phyloP scores from a whole-genome alignment of 2,888 invertebrate genomes.

The Didymodactylos carnosus region DNA sequence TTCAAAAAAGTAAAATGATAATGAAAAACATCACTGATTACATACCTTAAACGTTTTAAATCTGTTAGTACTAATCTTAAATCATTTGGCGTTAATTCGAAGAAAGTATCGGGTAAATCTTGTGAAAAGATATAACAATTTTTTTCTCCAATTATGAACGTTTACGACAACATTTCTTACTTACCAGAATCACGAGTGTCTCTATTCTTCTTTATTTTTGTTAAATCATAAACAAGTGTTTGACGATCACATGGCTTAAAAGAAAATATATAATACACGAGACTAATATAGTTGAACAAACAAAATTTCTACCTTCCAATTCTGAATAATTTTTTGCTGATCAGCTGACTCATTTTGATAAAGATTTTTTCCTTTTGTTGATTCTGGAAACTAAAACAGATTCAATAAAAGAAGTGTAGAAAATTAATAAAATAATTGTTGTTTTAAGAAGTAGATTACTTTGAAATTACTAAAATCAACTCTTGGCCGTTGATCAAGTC shows the following conservation, averaged over 20 bases:
- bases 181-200: no score
- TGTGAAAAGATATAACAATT: no score
- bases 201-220: no score
- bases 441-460: slow-evolving; percentile 16
- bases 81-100: slow-evolving; percentile 62
- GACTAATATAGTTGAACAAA: neutral
- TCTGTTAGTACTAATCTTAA: slow-evolving; percentile 54
- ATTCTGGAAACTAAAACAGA: slow-evolving; percentile 30
- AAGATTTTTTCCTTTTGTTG: slow-evolving; percentile 27
- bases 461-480: slow-evolving; percentile 22
- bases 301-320: neutral
- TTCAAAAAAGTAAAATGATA: no score
- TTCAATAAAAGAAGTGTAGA: neutral
- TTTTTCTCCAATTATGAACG: no score
- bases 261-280: slow-evolving; percentile 36
- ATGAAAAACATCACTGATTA: slow-evolving; percentile 34
- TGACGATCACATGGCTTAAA: slow-evolving; percentile 30
- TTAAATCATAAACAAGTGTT: slow-evolving; percentile 43
- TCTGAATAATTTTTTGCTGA: neutral
- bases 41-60: slow-evolving; percentile 25
- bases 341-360: slow-evolving; percentile 26
- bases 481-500: neutral
- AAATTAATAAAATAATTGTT: neutral
- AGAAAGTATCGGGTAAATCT: slow-evolving; percentile 55
- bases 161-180: no score